Evolutionary conservation across 2,888 invertebrate genomes (phyloP).

Genomic region (Pseudoips prasinana): DNA sequence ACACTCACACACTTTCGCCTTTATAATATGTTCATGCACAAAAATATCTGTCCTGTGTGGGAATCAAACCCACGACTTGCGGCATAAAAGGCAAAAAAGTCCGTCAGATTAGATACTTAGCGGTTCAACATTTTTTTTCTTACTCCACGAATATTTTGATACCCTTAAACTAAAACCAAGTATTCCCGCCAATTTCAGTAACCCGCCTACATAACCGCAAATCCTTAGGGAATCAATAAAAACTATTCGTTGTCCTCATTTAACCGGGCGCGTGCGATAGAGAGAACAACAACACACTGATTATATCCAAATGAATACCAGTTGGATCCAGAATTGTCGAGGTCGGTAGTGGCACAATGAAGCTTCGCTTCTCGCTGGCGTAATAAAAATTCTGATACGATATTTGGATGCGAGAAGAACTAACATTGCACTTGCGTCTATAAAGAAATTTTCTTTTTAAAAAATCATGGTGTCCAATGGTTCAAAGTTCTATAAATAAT

Average conservation of each 20-base stretch:
- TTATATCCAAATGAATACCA: conserved; percentile 68
- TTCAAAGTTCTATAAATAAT: too few relatives aligned
- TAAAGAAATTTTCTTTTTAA: not conserved
- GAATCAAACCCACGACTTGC: too few relatives aligned
- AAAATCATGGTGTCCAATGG: too few relatives aligned
- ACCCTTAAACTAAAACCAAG: too few relatives aligned
- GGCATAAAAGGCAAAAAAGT: too few relatives aligned
- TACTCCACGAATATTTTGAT: too few relatives aligned
- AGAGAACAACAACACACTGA: conserved; percentile 34
- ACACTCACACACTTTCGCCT: too few relatives aligned
- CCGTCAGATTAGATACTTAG: too few relatives aligned
- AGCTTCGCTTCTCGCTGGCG: conserved; percentile 6
- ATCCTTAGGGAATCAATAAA: conserved; percentile 30
- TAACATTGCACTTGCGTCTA: not conserved
- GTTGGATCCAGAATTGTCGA: conserved; percentile 61
- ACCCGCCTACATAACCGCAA: conserved; percentile 13
- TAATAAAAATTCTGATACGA: conserved; percentile 17
- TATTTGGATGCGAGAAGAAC: conserved; percentile 11
- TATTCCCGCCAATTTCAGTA: too few relatives aligned
- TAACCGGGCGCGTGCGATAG: conserved; percentile 16
- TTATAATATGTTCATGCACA: too few relatives aligned
- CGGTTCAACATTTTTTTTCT: too few relatives aligned
- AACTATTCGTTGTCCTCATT: conserved; percentile 20
- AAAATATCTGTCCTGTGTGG: too few relatives aligned
- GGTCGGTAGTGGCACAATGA: conserved; percentile 33